phyloP scores from a whole-genome alignment of 2,888 invertebrate genomes.

The Thymelicus lineola region DNA sequence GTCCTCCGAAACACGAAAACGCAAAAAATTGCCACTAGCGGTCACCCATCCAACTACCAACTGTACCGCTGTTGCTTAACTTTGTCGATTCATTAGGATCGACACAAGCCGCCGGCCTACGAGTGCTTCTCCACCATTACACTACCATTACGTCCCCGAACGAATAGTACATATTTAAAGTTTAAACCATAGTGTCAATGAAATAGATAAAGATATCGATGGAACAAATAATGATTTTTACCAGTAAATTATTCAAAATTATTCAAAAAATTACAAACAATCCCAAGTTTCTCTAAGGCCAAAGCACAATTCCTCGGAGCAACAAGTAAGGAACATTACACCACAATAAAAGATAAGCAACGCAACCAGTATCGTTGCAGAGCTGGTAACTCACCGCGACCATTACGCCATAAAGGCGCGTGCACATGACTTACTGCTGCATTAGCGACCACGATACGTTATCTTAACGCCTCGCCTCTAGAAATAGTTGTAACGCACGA shows the following conservation, averaged over 20 bases:
- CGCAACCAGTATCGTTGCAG: slow-evolving; percentile 9
- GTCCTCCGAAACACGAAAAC: neutral
- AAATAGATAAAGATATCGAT: too few relatives aligned
- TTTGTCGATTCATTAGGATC: too few relatives aligned
- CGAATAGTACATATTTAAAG: too few relatives aligned
- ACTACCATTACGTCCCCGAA: too few relatives aligned
- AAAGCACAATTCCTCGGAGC: neutral
- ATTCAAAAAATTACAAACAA: too few relatives aligned
- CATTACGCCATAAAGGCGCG: slow-evolving; percentile 69
- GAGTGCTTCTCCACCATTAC: too few relatives aligned
- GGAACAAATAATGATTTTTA: too few relatives aligned
- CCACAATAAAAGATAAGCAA: slow-evolving; percentile 25
- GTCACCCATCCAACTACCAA: too few relatives aligned
- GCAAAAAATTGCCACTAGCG: neutral
- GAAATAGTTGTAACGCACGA: slow-evolving; percentile 67
- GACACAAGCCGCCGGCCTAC: too few relatives aligned
- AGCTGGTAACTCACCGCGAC: slow-evolving; percentile 57
- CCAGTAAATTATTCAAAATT: too few relatives aligned
- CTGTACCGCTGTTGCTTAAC: too few relatives aligned
- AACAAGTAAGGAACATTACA: slow-evolving; percentile 25
- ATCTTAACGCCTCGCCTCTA: slow-evolving; percentile 71
- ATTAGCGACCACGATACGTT: slow-evolving; percentile 77
- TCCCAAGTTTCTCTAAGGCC: neutral
- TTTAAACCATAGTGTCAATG: too few relatives aligned
- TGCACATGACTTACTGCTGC: slow-evolving; percentile 79